These are phyloP conservation scores for Pachyrhynchus sulphureomaculatus DNA, from an alignment of 1,140 invertebrate genomes.

Conservation along the genomic window DNA sequence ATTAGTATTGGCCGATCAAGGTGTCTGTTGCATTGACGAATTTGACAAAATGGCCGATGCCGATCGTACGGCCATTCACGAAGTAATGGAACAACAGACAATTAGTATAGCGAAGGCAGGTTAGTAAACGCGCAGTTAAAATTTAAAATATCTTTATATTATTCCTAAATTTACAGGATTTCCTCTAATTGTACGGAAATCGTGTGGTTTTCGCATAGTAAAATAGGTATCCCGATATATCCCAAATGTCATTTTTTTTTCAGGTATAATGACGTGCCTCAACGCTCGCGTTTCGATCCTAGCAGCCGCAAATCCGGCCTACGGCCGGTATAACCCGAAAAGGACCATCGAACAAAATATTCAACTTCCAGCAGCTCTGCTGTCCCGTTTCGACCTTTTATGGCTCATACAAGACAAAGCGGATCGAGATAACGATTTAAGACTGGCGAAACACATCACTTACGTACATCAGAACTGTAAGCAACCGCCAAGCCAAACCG, in stretches of 20 bases:
- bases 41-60: constrained; percentile 99
- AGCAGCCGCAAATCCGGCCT: constrained; percentile 98
- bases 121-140: no score
- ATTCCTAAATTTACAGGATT: no score
- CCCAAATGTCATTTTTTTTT: no score
- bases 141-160: no score
- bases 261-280: constrained; percentile 96
- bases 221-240: no score
- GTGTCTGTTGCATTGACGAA: constrained; percentile 99
- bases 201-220: no score
- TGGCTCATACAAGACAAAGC: constrained; percentile 97
- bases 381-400: constrained; percentile 96
- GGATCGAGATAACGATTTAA: constrained; percentile 89
- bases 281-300: constrained; percentile 97
- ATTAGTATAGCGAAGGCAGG: constrained; percentile 96
- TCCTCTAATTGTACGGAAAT: no score
- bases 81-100: constrained; percentile 99
- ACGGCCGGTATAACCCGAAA: constrained; percentile 96
- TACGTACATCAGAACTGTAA: constrained; percentile 93
- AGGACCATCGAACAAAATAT: constrained; percentile 96
- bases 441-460: constrained; percentile 95
- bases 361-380: constrained; percentile 93
- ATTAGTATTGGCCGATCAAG: constrained; percentile 95
- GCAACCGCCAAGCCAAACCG: constrained; percentile 77
- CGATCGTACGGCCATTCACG: constrained; percentile 97